Conservation (phyloP, 1,140 invertebrate species). For the Pararge aegeria region DNA sequence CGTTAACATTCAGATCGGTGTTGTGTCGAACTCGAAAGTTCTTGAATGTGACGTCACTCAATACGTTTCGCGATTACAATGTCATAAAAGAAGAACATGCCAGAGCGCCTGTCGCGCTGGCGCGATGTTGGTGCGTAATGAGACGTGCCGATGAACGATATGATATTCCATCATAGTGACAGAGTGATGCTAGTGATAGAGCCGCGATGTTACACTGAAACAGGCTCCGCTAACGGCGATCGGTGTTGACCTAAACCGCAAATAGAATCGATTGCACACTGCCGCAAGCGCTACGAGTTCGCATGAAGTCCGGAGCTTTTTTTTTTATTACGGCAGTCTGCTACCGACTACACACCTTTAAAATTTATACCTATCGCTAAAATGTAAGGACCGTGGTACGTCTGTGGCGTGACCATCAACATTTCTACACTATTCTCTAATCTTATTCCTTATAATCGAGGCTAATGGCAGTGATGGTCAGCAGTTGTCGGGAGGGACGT, state of each 20-base stretch:
- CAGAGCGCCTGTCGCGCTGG: no score
- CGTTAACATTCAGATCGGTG: conserved; percentile 11
- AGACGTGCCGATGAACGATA: conserved; percentile 2
- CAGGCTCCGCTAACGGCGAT: conserved; percentile 24
- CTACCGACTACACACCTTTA: no score
- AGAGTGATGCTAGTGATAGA: not conserved
- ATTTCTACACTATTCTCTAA: conserved; percentile 57
- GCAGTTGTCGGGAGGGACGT: conserved; percentile 67
- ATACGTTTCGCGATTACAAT: no score
- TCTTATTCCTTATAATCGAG: conserved; percentile 54
- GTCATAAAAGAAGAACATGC: no score
- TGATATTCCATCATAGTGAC: no score
- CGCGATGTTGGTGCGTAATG: not conserved
- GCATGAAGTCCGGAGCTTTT: no score
- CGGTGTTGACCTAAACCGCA: conserved; percentile 20
- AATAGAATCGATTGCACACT: conserved; percentile 18
- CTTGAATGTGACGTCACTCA: no score
- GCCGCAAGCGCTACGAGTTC: no score
- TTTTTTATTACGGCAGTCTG: no score
- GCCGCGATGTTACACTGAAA: conserved; percentile 26
- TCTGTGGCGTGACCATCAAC: conserved; percentile 28
- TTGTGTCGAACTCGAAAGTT: no score
- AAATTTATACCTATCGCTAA: conserved; percentile 17
- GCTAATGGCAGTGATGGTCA: conserved; percentile 73
- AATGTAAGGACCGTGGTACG: conserved; percentile 6